These are phyloP conservation scores for Hiodon alosoides DNA, from an alignment of 2,113 vertebrate genomes.

Conservation along the genomic window DNA sequence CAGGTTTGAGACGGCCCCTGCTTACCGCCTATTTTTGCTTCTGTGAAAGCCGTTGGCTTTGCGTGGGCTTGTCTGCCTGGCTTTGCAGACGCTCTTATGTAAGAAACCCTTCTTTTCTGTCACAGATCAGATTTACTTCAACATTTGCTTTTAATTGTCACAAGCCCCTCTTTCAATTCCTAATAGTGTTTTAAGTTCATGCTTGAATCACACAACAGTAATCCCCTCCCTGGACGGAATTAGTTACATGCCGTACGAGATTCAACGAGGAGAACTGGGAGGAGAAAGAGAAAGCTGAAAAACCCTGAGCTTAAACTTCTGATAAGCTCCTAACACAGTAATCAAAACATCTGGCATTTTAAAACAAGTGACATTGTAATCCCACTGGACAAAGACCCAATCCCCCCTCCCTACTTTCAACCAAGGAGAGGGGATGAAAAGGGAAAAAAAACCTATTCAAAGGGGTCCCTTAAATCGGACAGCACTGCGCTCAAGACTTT, in stretches of 20 bases:
- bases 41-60: slow-evolving; percentile 24
- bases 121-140: slow-evolving; percentile 34
- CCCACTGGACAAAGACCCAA: slow-evolving; percentile 67
- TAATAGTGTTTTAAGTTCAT: slow-evolving; percentile 45
- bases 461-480: slow-evolving; percentile 67
- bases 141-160: slow-evolving; percentile 54
- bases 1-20: slow-evolving; percentile 18
- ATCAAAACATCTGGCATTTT: slow-evolving; percentile 74
- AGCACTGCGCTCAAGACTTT: slow-evolving; percentile 63
- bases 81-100: slow-evolving; percentile 25
- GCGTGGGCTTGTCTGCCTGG: slow-evolving; percentile 22
- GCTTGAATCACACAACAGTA: slow-evolving; percentile 51
- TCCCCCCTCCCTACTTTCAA: slow-evolving; percentile 44
- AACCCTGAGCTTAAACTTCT: slow-evolving; percentile 61
- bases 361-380: slow-evolving; percentile 78
- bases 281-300: slow-evolving; percentile 52
- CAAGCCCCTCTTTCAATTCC: slow-evolving; percentile 34
- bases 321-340: slow-evolving; percentile 64
- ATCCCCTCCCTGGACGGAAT: slow-evolving; percentile 60
- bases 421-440: slow-evolving; percentile 53
- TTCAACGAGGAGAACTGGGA: slow-evolving; percentile 47
- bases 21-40: slow-evolving; percentile 26
- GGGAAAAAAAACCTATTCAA: slow-evolving; percentile 50
- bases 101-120: slow-evolving; percentile 31
- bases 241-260: slow-evolving; percentile 48